Conservation (phyloP, 2,113 vertebrate genomes). For the Pavo muticus region DNA sequence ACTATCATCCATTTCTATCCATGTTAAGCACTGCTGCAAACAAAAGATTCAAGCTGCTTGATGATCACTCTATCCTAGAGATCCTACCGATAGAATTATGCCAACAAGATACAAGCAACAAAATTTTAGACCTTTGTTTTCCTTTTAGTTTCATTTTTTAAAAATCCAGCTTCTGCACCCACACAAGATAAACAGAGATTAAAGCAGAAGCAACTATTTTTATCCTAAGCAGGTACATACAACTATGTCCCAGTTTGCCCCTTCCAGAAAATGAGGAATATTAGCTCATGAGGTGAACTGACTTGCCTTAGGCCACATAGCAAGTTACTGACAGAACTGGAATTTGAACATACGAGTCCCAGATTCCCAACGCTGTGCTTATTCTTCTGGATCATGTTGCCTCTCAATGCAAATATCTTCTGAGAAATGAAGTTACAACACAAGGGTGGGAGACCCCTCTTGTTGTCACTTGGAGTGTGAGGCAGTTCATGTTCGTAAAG, state of each 20-base stretch:
- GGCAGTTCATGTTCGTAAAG: conserved; percentile 25
- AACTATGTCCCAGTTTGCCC: conserved; percentile 16
- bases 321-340: conserved; percentile 52
- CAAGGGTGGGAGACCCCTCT: conserved; percentile 24
- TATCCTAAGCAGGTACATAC: not conserved
- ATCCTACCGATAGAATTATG: not conserved
- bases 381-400: not conserved
- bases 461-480: not conserved
- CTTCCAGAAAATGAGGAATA: conserved; percentile 17
- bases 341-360: conserved; percentile 28
- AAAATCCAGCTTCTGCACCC: not conserved
- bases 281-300: not conserved
- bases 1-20: not conserved
- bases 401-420: conserved; percentile 27
- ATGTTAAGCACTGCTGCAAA: not conserved
- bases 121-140: not conserved
- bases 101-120: not conserved
- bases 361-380: not conserved
- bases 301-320: conserved; percentile 29
- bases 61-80: not conserved
- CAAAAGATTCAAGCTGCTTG: not conserved
- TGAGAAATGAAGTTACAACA: conserved; percentile 34
- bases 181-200: not conserved
- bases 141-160: not conserved
- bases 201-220: conserved; percentile 34